Conservation (phyloP, 2,797 vertebrate species). For the Pelochelys cantorii region DNA sequence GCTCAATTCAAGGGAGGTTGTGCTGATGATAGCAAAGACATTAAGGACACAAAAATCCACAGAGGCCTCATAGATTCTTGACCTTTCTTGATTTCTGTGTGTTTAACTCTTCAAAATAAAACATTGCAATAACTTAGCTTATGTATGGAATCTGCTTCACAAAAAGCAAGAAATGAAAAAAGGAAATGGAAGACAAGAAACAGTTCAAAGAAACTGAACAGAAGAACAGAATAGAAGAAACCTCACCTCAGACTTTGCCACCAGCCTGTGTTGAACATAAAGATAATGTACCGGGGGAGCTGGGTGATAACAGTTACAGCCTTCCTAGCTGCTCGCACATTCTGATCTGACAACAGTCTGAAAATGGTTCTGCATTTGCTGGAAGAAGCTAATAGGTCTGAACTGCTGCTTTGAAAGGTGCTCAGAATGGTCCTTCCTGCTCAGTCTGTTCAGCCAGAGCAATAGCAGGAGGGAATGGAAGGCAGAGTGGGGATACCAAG, state of each 20-base stretch:
- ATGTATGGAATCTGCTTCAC: not conserved
- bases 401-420: not conserved
- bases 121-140: not conserved
- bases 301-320: not conserved
- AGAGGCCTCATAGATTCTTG: not conserved
- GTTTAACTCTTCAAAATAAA: not conserved
- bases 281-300: not conserved
- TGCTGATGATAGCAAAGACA: rapidly evolving
- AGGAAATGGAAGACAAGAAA: not conserved
- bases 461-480: not conserved
- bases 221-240: not conserved
- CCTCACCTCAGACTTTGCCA: not conserved
- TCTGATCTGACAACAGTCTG: not conserved
- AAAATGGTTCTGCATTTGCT: not conserved
- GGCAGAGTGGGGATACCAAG: not conserved
- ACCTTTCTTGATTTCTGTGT: not conserved
- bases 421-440: not conserved
- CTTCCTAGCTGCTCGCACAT: not conserved
- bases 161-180: slow-evolving; percentile 3
- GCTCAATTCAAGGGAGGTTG: rapidly evolving
- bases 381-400: slow-evolving; percentile 11
- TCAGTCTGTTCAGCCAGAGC: not conserved
- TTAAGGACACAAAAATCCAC: rapidly evolving
- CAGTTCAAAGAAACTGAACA: not conserved
- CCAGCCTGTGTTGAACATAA: not conserved